Conservation (phyloP, 2,113 vertebrate genomes). For the Cebidichthys violaceus region DNA sequence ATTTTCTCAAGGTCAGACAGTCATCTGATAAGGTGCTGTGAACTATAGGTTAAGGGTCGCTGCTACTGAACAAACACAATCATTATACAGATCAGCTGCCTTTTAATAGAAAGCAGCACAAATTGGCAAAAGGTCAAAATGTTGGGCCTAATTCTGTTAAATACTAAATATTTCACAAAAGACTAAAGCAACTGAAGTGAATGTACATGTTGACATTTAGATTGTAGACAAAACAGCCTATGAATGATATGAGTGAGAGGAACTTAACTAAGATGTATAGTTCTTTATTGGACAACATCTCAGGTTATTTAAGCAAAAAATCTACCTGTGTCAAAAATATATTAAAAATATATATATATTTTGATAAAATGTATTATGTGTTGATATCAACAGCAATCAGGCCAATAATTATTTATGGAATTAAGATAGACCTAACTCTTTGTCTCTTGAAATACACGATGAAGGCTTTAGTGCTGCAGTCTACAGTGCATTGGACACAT, state of each 20-base stretch:
- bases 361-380: neutral
- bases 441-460: neutral
- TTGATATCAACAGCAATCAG: neutral
- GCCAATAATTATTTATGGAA: neutral
- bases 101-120: constrained; percentile 57
- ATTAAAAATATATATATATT: neutral
- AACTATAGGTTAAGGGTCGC: constrained; percentile 83
- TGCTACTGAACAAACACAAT: constrained; percentile 83
- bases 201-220: neutral
- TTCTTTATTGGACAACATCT: neutral
- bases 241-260: neutral
- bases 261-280: neutral
- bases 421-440: neutral
- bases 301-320: neutral
- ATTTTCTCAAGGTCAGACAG: constrained; percentile 90
- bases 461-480: neutral
- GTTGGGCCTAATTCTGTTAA: constrained; percentile 40
- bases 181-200: neutral
- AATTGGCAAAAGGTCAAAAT: constrained; percentile 41
- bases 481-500: neutral
- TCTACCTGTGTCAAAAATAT: neutral
- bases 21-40: constrained; percentile 87
- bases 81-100: constrained; percentile 70
- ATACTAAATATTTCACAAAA: constrained; percentile 22
- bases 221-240: neutral